Percentiles rank a stretch among this genome's conserved stretches.
Evolutionary conservation across 1,140 invertebrate species (phyloP).

Genomic region (Trichoplusia ni): DNA sequence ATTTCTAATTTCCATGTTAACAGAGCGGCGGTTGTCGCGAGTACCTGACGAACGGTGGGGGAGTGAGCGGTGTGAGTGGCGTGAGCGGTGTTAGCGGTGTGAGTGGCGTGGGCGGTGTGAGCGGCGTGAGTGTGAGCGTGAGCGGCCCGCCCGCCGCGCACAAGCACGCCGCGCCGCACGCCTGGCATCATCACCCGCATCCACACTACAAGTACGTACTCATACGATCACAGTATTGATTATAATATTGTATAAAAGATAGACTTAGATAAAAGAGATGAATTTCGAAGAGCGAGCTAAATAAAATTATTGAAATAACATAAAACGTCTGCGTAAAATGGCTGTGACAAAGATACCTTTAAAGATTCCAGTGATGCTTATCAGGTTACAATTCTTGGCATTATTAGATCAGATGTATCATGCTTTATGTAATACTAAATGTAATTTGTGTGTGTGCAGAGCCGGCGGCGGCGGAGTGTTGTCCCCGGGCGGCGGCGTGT

Average conservation of each 20-base stretch:
- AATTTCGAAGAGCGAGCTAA: too few relatives aligned
- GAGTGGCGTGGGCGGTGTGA: constrained; percentile 38
- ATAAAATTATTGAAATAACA: too few relatives aligned
- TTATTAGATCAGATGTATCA: too few relatives aligned
- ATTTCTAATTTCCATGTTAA: constrained; percentile 33
- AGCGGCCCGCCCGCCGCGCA: constrained; percentile 59
- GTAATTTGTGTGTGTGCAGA: constrained; percentile 37
- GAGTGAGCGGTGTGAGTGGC: constrained; percentile 43
- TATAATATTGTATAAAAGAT: too few relatives aligned
- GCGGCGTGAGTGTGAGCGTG: constrained; percentile 49
- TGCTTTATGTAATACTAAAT: neutral
- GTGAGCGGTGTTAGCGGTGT: constrained; percentile 41
- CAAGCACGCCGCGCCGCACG: constrained; percentile 57
- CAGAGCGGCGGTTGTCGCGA: constrained; percentile 77
- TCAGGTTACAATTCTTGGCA: too few relatives aligned
- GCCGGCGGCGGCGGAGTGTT: constrained; percentile 64
- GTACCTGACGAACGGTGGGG: constrained; percentile 65
- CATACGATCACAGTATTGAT: too few relatives aligned
- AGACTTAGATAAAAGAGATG: too few relatives aligned
- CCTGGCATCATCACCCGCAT: constrained; percentile 71
- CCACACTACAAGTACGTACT: constrained; percentile 66
- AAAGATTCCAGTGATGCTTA: too few relatives aligned
- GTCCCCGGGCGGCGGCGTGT: constrained; percentile 74
- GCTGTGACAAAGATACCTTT: too few relatives aligned
- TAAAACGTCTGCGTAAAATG: too few relatives aligned